Evolutionary conservation across 1,140 invertebrate species (phyloP).

Genomic region (Hyles euphorbiae): DNA sequence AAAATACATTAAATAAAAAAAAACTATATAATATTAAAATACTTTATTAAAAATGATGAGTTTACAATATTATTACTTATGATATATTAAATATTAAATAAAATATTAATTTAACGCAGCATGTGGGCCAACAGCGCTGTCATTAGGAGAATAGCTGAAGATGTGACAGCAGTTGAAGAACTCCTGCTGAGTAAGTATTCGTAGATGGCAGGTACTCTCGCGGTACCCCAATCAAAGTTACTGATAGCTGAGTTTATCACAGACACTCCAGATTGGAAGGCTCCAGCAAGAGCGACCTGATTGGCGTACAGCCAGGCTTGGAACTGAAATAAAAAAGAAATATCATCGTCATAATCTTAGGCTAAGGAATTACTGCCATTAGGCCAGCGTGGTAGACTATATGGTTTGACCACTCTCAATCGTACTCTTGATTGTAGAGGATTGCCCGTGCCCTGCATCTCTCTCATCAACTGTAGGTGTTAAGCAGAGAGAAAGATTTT

Average conservation of each 20-base stretch:
- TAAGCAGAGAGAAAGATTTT: too few species aligned
- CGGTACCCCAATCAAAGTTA: constrained; percentile 54
- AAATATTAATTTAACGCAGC: constrained; percentile 20
- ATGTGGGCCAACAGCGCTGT: constrained; percentile 28
- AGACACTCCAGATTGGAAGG: constrained; percentile 30
- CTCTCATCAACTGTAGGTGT: too few species aligned
- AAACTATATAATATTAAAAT: too few species aligned
- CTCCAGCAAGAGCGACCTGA: constrained; percentile 33
- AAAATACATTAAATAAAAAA: too few species aligned
- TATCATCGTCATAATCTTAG: neutral
- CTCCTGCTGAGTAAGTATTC: constrained; percentile 24
- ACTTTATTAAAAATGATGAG: too few species aligned
- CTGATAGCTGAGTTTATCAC: constrained; percentile 35
- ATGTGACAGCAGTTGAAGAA: constrained; percentile 31
- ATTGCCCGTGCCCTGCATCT: too few species aligned
- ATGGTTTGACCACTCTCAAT: too few species aligned
- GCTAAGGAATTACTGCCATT: too few species aligned
- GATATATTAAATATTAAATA: constrained; percentile 5
- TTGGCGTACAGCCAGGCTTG: constrained; percentile 51
- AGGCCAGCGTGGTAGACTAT: too few species aligned
- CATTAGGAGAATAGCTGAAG: constrained; percentile 37
- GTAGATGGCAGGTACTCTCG: constrained; percentile 32
- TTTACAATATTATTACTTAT: neutral
- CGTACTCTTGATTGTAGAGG: too few species aligned
- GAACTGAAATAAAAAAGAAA: constrained; percentile 39